These are phyloP conservation scores for Desmodus rotundus DNA, from an alignment of 2,113 vertebrate genomes.

Conservation along the genomic window DNA sequence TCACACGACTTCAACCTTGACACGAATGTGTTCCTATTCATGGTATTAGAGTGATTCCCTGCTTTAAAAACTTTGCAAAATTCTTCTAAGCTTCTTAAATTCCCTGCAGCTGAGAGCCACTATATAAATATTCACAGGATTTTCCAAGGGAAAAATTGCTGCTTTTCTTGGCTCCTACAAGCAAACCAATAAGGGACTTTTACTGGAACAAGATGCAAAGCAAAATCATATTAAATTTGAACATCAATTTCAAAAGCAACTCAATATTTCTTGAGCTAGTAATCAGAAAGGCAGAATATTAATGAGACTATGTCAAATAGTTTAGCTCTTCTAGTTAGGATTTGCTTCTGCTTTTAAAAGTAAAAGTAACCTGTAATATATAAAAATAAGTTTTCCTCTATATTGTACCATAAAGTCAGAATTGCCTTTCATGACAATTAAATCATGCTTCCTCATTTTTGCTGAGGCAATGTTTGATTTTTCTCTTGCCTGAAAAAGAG, in stretches of 20 bases:
- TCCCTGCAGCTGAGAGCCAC: conserved; percentile 68
- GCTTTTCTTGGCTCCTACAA: conserved; percentile 66
- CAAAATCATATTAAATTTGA: conserved; percentile 73
- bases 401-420: conserved; percentile 1
- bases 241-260: conserved; percentile 78
- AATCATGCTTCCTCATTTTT: not conserved
- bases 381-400: conserved; percentile 29
- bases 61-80: conserved; percentile 67
- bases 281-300: conserved; percentile 73
- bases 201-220: conserved; percentile 67
- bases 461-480: not conserved
- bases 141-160: conserved; percentile 68
- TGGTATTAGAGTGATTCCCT: conserved; percentile 13
- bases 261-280: conserved; percentile 75
- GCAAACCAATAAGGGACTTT: conserved; percentile 58
- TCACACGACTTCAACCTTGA: conserved; percentile 24
- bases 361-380: conserved; percentile 27
- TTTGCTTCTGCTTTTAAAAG: conserved; percentile 50
- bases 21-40: conserved; percentile 34
- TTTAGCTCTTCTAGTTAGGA: not conserved
- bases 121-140: conserved; percentile 78
- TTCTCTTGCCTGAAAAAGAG: not conserved
- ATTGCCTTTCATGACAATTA: conserved; percentile 28
- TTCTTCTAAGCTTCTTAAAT: conserved; percentile 78
- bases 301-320: conserved; percentile 33